phyloP scores from a whole-genome alignment of 2,888 invertebrate genomes.

The Dasypolia templi region DNA sequence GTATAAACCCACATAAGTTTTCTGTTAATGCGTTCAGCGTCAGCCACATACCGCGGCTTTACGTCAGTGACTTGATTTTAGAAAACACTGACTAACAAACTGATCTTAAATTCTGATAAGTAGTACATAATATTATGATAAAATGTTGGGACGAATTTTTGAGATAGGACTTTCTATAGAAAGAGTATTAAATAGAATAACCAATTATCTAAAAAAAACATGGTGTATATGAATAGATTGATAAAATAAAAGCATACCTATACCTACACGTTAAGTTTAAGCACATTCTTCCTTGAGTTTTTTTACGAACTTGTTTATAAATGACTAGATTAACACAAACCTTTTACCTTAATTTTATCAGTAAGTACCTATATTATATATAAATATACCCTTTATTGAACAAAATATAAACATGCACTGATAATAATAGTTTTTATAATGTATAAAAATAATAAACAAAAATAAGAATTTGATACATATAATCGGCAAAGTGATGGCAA shows the following conservation, averaged over 20 bases:
- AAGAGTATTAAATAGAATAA: neutral
- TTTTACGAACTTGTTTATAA: neutral
- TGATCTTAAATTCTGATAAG: neutral
- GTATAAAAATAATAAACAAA: neutral
- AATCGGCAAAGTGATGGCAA: constrained; percentile 17
- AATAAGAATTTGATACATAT: neutral
- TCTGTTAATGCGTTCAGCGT: constrained; percentile 29
- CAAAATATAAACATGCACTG: constrained; percentile 11
- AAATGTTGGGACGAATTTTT: neutral
- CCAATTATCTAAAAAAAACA: neutral
- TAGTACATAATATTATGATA: neutral
- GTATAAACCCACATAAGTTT: constrained; percentile 42
- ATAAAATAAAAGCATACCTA: neutral
- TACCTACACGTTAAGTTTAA: neutral
- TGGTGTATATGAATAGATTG: neutral
- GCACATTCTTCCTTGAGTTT: neutral
- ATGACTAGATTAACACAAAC: neutral
- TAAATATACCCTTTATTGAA: neutral
- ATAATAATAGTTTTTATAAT: neutral
- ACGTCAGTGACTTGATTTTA: neutral
- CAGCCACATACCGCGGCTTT: neutral
- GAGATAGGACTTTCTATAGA: neutral
- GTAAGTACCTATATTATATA: too few relatives aligned
- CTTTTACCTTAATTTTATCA: neutral
- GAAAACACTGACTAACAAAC: neutral